Conservation (phyloP, 2,888 invertebrate genomes). For the Oscheius sp. region DNA sequence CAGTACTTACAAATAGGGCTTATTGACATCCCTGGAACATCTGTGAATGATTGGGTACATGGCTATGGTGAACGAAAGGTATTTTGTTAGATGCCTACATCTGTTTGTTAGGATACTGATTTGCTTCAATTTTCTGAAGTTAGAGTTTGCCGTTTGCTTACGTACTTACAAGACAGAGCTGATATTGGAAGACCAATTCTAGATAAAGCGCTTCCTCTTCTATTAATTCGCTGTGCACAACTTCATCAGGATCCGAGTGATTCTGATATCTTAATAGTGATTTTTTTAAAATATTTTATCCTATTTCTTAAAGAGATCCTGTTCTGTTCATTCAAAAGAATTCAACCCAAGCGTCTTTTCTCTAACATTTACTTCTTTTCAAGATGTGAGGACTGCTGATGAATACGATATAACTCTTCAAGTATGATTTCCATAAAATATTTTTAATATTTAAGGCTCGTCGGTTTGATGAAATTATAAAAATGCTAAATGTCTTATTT, state of each 20-base stretch:
- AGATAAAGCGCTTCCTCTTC: constrained; percentile 82
- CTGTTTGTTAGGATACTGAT: constrained; percentile 40
- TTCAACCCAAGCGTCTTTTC: constrained; percentile 16
- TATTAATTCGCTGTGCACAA: constrained; percentile 74
- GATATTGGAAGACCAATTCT: constrained; percentile 84
- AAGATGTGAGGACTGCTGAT: not conserved
- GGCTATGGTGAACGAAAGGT: constrained; percentile 30
- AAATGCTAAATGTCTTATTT: constrained; percentile 85
- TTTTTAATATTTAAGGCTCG: constrained; percentile 27
- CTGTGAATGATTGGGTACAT: constrained; percentile 23
- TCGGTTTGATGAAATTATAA: constrained; percentile 78
- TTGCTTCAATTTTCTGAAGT: constrained; percentile 70
- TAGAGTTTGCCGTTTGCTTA: constrained; percentile 79
- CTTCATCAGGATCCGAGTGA: constrained; percentile 47
- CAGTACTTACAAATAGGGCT: constrained; percentile 50
- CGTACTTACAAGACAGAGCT: constrained; percentile 85
- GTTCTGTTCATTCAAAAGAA: not conserved
- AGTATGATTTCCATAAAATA: not conserved
- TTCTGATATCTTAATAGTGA: not conserved
- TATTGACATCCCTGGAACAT: constrained; percentile 54
- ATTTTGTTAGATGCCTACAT: not conserved
- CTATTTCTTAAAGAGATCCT: not conserved
- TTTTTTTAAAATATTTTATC: not conserved
- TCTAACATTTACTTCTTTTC: constrained; percentile 1
- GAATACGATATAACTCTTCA: constrained; percentile 3